Conservation (phyloP, 1,140 invertebrate species). For the Drosophila equinoxialis region DNA sequence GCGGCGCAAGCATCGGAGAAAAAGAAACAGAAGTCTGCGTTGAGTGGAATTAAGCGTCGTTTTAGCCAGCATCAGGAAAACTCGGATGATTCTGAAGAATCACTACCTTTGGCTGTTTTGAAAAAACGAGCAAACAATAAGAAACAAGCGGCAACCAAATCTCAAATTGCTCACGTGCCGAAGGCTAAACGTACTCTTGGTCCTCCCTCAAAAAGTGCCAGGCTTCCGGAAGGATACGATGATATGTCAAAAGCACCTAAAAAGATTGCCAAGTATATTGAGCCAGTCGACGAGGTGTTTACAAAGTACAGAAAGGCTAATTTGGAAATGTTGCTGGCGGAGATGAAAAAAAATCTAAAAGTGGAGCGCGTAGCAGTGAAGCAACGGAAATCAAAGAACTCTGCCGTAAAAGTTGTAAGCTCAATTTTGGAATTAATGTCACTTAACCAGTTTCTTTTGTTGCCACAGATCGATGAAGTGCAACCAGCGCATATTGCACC, state of each 20-base stretch:
- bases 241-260: too few species aligned
- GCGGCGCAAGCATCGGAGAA: neutral
- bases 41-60: neutral
- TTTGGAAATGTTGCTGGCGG: neutral
- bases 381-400: conserved; percentile 2
- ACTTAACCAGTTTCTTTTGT: conserved; percentile 58
- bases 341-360: neutral
- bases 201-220: neutral
- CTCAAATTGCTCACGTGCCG: neutral
- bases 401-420: conserved; percentile 28
- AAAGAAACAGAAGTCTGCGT: too few species aligned
- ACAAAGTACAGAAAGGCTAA: too few species aligned
- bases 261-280: too few species aligned
- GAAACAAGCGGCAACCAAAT: too few species aligned
- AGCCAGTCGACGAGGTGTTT: too few species aligned
- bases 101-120: neutral
- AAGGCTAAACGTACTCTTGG: neutral
- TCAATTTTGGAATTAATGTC: conserved; percentile 23
- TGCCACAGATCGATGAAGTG: conserved; percentile 42
- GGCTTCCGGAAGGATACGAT: too few species aligned
- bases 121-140: neutral
- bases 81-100: neutral
- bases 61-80: neutral
- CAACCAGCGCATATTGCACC: conserved; percentile 18
- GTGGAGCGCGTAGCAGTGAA: too few species aligned